These are phyloP conservation scores for Lamproptera curius DNA, from an alignment of 2,888 invertebrate genomes.

Conservation along the genomic window DNA sequence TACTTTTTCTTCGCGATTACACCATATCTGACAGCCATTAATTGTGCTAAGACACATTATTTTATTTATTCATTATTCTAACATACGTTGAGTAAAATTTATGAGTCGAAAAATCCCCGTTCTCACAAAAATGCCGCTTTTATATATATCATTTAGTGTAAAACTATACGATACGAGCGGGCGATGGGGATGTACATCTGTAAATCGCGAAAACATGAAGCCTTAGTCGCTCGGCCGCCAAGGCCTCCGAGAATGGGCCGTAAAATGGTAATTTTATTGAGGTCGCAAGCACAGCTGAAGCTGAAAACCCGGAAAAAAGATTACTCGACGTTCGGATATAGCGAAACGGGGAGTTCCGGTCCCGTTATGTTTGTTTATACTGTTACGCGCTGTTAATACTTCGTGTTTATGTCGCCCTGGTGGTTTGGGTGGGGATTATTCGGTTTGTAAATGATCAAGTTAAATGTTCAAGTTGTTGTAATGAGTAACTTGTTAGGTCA, in stretches of 20 bases:
- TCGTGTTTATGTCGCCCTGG: too few species aligned
- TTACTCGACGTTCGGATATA: background rate
- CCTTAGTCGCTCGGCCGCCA: background rate
- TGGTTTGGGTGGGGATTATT: too few species aligned
- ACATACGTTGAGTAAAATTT: background rate
- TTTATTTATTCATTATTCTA: too few species aligned
- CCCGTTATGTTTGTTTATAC: background rate
- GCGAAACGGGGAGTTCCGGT: background rate
- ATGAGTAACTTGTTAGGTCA: too few species aligned
- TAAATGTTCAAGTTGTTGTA: too few species aligned
- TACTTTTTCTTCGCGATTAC: too few species aligned
- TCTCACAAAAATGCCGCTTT: background rate
- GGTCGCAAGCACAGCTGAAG: slow-evolving; percentile 2
- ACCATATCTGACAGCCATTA: too few species aligned
- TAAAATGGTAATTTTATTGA: slow-evolving; percentile 19
- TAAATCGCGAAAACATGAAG: slow-evolving; percentile 12
- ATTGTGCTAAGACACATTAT: too few species aligned
- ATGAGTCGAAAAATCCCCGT: background rate
- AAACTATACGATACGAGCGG: slow-evolving; percentile 7
- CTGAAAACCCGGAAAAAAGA: slow-evolving; percentile 1
- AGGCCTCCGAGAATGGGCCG: slow-evolving; percentile 2
- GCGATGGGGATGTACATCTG: slow-evolving; percentile 8
- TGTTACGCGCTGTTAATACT: background rate
- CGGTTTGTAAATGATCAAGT: too few species aligned
- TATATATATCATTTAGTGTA: background rate